Conservation (phyloP, 2,113 vertebrate genomes). For the Callospermophilus lateralis region DNA sequence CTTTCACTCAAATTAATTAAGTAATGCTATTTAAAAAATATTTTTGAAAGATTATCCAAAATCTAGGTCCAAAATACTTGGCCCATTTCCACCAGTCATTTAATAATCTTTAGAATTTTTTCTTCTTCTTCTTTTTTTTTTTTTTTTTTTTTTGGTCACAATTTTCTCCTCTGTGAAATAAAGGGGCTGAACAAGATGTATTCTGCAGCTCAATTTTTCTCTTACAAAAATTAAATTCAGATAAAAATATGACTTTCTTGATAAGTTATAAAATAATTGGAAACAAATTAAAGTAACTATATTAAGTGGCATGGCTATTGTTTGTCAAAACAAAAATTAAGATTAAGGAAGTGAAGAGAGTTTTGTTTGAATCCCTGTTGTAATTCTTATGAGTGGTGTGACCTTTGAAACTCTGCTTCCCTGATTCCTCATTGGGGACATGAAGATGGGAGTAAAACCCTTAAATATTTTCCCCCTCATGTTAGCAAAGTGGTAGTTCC, state of each 20-base stretch:
- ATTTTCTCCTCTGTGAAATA: constrained; percentile 34
- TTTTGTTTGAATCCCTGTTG: neutral
- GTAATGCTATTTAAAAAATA: neutral
- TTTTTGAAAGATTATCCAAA: neutral
- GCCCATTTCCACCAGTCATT: neutral
- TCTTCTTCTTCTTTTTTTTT: neutral
- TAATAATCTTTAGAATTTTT: neutral
- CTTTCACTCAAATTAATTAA: neutral
- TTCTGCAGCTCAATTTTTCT: neutral
- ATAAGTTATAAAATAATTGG: neutral
- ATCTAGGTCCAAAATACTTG: neutral
- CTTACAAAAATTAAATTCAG: neutral
- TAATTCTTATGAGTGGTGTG: neutral
- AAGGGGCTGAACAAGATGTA: neutral
- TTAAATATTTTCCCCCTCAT: neutral
- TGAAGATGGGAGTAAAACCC: neutral
- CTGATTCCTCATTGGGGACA: neutral
- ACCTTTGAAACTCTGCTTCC: neutral
- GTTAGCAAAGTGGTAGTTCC: neutral
- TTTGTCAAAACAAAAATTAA: neutral
- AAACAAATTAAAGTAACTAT: constrained; percentile 4
- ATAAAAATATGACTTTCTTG: neutral
- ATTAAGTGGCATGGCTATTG: neutral
- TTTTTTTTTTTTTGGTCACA: neutral
- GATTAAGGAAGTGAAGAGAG: constrained; percentile 9